Percentiles rank a stretch among this genome's conserved stretches.
Evolutionary conservation across 2,888 invertebrate species (phyloP).

Genomic region (Dryadula phaetusa): DNA sequence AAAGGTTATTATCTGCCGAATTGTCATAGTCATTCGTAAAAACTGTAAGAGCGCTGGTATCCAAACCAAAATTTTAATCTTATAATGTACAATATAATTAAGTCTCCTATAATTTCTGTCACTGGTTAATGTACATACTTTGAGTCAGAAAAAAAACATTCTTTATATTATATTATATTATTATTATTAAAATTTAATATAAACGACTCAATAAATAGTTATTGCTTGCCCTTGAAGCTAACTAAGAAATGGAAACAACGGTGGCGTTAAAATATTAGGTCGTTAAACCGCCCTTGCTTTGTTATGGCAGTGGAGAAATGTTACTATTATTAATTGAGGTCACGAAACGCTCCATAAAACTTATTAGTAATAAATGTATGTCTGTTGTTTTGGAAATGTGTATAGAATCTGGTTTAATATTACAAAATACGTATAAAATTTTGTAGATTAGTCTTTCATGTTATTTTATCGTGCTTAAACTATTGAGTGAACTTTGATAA

Average conservation of each 20-base stretch:
- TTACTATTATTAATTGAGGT: conserved; percentile 36
- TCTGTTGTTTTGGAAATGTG: neutral
- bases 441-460: neutral
- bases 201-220: conserved; percentile 10
- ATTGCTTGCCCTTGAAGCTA: conserved; percentile 9
- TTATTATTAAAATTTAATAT: no score
- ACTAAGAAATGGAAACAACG: conserved; percentile 31
- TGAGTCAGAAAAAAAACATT: no score
- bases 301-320: conserved; percentile 24
- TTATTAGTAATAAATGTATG: conserved; percentile 19
- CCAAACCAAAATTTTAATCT: no score
- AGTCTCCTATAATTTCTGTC: no score
- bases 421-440: neutral
- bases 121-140: no score
- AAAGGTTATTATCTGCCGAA: no score
- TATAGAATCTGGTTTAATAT: no score
- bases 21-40: no score
- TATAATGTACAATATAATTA: no score
- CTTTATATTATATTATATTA: no score
- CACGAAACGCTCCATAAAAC: conserved; percentile 32
- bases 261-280: conserved; percentile 36
- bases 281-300: conserved; percentile 35
- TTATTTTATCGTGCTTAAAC: neutral
- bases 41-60: no score
- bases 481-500: no score